A percentile compares a stretch with the other conserved stretches of the same genome.
Evolutionary conservation across 1,140 invertebrate genomes (phyloP).

Genomic region (Drosophila sp.): DNA sequence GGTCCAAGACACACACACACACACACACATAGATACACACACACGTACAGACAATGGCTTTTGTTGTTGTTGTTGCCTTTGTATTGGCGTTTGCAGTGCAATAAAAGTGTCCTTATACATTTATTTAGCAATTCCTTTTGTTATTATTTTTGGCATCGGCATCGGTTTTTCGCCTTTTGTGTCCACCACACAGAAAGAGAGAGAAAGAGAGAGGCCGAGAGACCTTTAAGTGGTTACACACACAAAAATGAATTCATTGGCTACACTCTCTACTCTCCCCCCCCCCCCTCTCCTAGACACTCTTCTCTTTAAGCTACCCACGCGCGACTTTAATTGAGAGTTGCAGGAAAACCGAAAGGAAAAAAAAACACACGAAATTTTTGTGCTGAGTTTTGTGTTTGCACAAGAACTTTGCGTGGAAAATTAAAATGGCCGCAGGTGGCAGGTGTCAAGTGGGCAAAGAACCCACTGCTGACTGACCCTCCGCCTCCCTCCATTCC

Average conservation of each 20-base stretch:
- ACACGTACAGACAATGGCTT: constrained; percentile 52
- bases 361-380: background rate
- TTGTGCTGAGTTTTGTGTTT: constrained; percentile 60
- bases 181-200: constrained; percentile 12
- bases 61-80: constrained; percentile 70
- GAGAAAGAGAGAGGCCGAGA: constrained; percentile 30
- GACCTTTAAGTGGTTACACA: constrained; percentile 64
- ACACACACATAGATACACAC: background rate
- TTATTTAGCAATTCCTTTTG: constrained; percentile 80
- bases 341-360: constrained; percentile 10
- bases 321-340: constrained; percentile 60
- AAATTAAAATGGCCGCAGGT: constrained; percentile 81
- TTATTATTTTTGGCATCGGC: constrained; percentile 72
- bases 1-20: constrained; percentile 41
- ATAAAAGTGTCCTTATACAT: constrained; percentile 81
- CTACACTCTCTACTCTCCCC: constrained; percentile 8
- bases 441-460: constrained; percentile 44
- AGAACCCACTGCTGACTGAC: background rate
- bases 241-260: constrained; percentile 61
- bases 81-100: constrained; percentile 68
- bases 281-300: background rate
- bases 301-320: constrained; percentile 47
- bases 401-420: constrained; percentile 73
- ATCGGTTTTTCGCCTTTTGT: constrained; percentile 35
- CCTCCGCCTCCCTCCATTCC: no score